These are phyloP conservation scores for Turdus rufiventris DNA, from an alignment of 2,113 vertebrate genomes.

Conservation along the genomic window DNA sequence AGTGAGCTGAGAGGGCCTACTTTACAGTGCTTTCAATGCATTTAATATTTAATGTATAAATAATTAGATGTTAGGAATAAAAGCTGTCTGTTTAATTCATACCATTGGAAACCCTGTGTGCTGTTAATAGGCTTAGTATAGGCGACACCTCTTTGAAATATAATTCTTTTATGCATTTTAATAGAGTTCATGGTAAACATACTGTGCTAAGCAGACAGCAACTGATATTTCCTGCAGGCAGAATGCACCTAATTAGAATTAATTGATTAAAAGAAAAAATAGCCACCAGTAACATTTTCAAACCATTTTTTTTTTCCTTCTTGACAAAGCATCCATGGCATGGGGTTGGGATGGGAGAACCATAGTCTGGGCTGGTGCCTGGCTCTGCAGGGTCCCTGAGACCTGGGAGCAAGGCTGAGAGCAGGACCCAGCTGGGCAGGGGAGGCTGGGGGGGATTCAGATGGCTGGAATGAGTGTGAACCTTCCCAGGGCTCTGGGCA, in stretches of 20 bases:
- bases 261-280: not conserved
- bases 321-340: not conserved
- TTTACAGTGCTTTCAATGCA: not conserved
- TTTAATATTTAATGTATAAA: conserved; percentile 23
- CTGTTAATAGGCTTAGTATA: conserved; percentile 42
- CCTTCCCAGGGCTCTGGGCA: not conserved
- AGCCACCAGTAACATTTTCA: not conserved
- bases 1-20: not conserved
- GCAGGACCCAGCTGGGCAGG: not conserved
- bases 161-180: conserved; percentile 23
- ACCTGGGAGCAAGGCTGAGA: not conserved
- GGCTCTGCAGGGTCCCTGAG: not conserved
- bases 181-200: conserved; percentile 30
- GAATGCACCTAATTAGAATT: conserved; percentile 42
- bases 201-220: conserved; percentile 23
- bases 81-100: conserved; percentile 32
- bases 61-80: conserved; percentile 32
- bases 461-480: accelerated
- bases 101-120: not conserved
- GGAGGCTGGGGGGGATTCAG: not conserved
- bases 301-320: not conserved
- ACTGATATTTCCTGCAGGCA: conserved; percentile 33
- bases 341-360: not conserved
- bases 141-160: conserved; percentile 23
- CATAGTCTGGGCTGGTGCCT: not conserved